phyloP scores from a whole-genome alignment of 2,113 vertebrate genomes.

The Reinhardtius hippoglossoides region DNA sequence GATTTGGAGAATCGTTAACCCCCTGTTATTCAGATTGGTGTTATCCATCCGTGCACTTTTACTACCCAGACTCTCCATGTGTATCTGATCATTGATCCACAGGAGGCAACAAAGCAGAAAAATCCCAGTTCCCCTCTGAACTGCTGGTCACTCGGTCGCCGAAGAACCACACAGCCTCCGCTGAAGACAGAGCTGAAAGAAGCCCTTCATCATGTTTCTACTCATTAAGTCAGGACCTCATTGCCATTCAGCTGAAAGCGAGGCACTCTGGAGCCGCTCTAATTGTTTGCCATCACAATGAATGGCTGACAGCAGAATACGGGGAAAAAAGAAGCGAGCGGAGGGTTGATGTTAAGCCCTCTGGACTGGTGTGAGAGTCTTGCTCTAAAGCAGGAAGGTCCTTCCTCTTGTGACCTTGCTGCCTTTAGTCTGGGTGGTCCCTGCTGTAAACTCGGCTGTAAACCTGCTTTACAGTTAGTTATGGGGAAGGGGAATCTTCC shows the following conservation, averaged over 20 bases:
- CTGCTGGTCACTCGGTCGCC: conserved; percentile 22
- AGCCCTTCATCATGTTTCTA: conserved; percentile 66
- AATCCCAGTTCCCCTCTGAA: conserved; percentile 6
- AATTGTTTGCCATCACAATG: conserved; percentile 64
- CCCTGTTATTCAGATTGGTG: too few relatives aligned
- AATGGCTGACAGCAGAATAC: conserved; percentile 57
- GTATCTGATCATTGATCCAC: conserved; percentile 15
- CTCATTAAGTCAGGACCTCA: conserved; percentile 66
- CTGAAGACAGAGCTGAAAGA: conserved; percentile 55
- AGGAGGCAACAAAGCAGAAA: conserved; percentile 4
- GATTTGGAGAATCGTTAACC: too few relatives aligned
- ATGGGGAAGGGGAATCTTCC: background rate
- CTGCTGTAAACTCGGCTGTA: conserved; percentile 12
- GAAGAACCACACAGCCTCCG: conserved; percentile 4
- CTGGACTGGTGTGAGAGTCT: conserved; percentile 46
- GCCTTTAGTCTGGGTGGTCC: conserved; percentile 42
- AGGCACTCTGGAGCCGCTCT: conserved; percentile 49
- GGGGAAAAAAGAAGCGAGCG: conserved; percentile 23
- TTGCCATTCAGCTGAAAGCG: conserved; percentile 57
- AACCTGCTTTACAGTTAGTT: conserved; percentile 8
- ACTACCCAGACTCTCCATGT: background rate
- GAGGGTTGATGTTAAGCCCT: conserved; percentile 32
- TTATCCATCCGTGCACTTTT: too few relatives aligned
- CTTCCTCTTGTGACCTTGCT: background rate
- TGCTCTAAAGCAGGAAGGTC: conserved; percentile 8